phyloP scores from a whole-genome alignment of 2,888 invertebrate genomes.

The Cephus spinipes region DNA sequence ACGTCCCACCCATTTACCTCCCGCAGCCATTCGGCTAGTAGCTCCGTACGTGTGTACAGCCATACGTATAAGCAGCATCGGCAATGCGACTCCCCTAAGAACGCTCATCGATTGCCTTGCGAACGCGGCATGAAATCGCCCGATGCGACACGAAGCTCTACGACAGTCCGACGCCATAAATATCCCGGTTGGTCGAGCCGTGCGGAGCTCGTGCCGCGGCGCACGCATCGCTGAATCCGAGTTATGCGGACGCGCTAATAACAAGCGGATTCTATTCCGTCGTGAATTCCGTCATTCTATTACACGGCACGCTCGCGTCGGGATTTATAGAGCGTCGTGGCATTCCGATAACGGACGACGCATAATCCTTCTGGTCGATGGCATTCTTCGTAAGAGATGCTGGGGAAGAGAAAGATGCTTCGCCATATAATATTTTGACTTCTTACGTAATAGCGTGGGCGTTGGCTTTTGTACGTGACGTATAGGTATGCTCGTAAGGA shows the following conservation, averaged over 20 bases:
- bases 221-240: conserved; percentile 58
- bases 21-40: background rate
- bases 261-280: conserved; percentile 60
- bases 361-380: background rate
- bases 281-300: conserved; percentile 55
- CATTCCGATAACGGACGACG: conserved; percentile 36
- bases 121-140: conserved; percentile 9
- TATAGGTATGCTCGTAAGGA: too few relatives aligned
- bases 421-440: background rate
- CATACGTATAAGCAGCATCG: background rate
- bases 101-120: background rate
- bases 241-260: conserved; percentile 63
- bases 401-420: background rate
- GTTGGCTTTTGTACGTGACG: too few relatives aligned
- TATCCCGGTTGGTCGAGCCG: conserved; percentile 19
- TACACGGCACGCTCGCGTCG: conserved; percentile 36
- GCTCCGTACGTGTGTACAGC: background rate
- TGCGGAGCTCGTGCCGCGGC: conserved; percentile 21
- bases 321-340: conserved; percentile 46
- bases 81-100: background rate
- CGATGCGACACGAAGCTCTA: conserved; percentile 25
- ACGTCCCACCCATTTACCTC: background rate
- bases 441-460: background rate
- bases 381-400: background rate
- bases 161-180: conserved; percentile 32